Conservation (phyloP, 2,797 vertebrate species). For the Epinephelus coioides region DNA sequence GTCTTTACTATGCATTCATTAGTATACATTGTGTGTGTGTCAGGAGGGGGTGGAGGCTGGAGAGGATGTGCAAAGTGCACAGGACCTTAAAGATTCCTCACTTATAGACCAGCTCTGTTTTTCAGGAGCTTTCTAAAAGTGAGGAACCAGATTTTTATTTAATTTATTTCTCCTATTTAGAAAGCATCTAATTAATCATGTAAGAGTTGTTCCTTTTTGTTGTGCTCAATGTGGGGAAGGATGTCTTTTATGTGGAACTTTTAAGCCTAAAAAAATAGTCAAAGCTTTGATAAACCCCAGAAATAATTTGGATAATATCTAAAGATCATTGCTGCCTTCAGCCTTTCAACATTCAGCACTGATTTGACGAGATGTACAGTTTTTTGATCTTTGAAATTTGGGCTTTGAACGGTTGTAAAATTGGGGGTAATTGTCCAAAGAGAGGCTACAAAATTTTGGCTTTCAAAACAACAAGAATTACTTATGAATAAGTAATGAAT, state of each 20-base stretch:
- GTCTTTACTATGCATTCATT: slow-evolving; percentile 45
- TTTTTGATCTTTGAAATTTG: slow-evolving; percentile 37
- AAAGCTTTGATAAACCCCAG: slow-evolving; percentile 11
- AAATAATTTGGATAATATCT: slow-evolving; percentile 6
- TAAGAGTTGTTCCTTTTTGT: slow-evolving; percentile 26
- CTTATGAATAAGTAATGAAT: neutral
- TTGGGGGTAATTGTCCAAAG: neutral
- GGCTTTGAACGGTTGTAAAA: slow-evolving; percentile 27
- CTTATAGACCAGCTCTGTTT: neutral
- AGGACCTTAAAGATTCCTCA: slow-evolving; percentile 27
- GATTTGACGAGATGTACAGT: neutral
- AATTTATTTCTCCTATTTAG: neutral
- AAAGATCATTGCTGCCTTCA: slow-evolving; percentile 22
- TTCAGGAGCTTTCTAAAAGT: slow-evolving; percentile 11
- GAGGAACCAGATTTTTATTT: neutral
- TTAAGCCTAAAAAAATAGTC: slow-evolving; percentile 18
- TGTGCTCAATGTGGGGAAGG: neutral
- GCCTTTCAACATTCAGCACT: neutral
- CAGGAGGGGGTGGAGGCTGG: neutral
- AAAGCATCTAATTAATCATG: neutral
- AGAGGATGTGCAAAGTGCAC: slow-evolving; percentile 21
- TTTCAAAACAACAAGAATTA: neutral
- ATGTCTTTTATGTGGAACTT: slow-evolving; percentile 6
- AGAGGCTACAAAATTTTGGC: neutral
- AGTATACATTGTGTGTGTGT: slow-evolving; percentile 21